Percentiles rank a stretch among this genome's conserved stretches.
These are phyloP conservation scores for Drosophila orena DNA, from an alignment of 1,140 invertebrate genomes.

Conservation along the genomic window DNA sequence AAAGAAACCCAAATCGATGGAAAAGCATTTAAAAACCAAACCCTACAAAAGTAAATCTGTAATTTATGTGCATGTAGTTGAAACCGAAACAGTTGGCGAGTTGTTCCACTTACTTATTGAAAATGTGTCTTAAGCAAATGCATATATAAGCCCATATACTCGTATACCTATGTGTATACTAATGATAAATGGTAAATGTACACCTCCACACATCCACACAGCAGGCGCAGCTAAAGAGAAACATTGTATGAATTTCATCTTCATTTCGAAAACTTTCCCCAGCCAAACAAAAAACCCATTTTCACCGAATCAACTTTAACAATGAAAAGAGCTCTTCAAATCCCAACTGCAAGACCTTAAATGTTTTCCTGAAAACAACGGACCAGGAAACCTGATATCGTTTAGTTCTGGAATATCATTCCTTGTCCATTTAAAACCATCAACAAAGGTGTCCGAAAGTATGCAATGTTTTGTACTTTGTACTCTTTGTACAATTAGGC, in stretches of 20 bases:
- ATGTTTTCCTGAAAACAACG: neutral
- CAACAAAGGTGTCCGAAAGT: neutral
- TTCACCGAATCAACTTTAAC: slow-evolving; percentile 4
- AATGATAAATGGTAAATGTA: slow-evolving; percentile 33
- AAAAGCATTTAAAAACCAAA: slow-evolving; percentile 9
- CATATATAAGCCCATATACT: slow-evolving; percentile 32
- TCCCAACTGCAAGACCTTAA: slow-evolving; percentile 3
- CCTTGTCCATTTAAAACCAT: neutral
- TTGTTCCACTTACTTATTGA: slow-evolving; percentile 74
- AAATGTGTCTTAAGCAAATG: slow-evolving; percentile 73
- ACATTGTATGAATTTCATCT: slow-evolving; percentile 29
- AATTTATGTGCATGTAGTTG: slow-evolving; percentile 46
- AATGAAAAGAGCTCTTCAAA: slow-evolving; percentile 14
- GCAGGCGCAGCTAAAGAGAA: slow-evolving; percentile 28
- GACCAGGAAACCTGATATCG: neutral
- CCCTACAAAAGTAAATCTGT: slow-evolving; percentile 17
- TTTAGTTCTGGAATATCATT: too few species aligned
- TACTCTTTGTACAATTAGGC: too few species aligned
- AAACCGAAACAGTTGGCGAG: slow-evolving; percentile 49
- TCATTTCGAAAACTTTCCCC: slow-evolving; percentile 17
- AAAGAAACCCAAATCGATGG: slow-evolving; percentile 6
- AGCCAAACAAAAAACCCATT: slow-evolving; percentile 20
- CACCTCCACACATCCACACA: slow-evolving; percentile 4
- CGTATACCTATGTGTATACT: slow-evolving; percentile 33
- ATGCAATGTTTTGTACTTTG: neutral